Conservation (phyloP, 2,888 invertebrate genomes). For the Ennomos erosarius region DNA sequence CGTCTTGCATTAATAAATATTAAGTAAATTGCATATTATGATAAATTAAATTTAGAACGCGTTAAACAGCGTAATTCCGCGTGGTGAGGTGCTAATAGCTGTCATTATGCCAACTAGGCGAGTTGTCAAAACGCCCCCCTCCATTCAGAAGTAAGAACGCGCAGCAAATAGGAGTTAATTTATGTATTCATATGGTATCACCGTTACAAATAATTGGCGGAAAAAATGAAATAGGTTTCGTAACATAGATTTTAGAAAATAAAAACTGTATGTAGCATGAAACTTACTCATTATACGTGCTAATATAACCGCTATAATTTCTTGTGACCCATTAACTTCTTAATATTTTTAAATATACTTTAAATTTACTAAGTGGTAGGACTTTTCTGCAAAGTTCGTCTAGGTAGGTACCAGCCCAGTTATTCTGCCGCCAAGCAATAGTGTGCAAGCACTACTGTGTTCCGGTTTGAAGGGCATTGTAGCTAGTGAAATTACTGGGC, state of each 20-base stretch:
- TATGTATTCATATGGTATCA: slow-evolving; percentile 45
- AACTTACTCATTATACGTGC: too few relatives aligned
- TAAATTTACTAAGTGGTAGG: too few relatives aligned
- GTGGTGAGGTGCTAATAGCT: slow-evolving; percentile 41
- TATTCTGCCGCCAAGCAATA: too few relatives aligned
- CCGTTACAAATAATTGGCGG: slow-evolving; percentile 44
- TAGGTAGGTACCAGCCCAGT: too few relatives aligned
- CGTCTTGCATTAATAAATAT: not conserved
- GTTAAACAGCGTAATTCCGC: slow-evolving; percentile 41
- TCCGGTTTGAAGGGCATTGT: too few relatives aligned
- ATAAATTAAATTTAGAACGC: slow-evolving; percentile 46
- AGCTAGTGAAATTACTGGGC: too few relatives aligned
- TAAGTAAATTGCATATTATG: not conserved
- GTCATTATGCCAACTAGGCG: slow-evolving; percentile 43
- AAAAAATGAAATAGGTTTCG: slow-evolving; percentile 36
- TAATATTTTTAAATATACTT: too few relatives aligned
- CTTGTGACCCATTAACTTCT: too few relatives aligned
- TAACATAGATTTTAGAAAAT: not conserved
- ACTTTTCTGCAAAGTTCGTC: too few relatives aligned
- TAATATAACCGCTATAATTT: too few relatives aligned
- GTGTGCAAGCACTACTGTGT: too few relatives aligned
- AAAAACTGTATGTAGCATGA: not conserved
- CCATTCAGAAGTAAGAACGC: slow-evolving; percentile 25
- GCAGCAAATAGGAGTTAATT: slow-evolving; percentile 27
- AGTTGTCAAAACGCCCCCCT: slow-evolving; percentile 45